Percentiles rank a stretch among this genome's conserved stretches.
These are phyloP conservation scores for Calvadosia cruxmelitensis DNA, from an alignment of 30 jellyfish, hydroid and myxozoan species.

Conservation along the genomic window DNA sequence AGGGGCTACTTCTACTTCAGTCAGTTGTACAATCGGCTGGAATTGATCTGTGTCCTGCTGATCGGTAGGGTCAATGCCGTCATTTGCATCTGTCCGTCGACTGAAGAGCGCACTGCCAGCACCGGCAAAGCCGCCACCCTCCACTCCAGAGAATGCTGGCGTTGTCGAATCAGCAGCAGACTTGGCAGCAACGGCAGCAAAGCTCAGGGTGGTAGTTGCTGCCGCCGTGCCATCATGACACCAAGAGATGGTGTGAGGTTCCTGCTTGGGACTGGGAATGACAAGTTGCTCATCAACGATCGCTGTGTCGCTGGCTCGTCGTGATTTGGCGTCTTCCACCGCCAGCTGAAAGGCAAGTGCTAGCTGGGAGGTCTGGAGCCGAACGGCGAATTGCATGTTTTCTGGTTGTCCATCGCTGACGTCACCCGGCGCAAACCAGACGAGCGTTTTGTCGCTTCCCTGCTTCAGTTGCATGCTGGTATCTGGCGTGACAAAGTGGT, in stretches of 20 bases:
- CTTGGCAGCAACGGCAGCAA: neutral
- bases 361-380: slow-evolving; percentile 30
- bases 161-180: neutral
- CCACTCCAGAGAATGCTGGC: neutral
- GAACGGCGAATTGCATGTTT: slow-evolving; percentile 59
- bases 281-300: neutral
- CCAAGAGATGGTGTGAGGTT: neutral
- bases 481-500: slow-evolving; percentile 42
- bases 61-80: neutral
- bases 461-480: slow-evolving; percentile 32
- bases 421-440: slow-evolving; percentile 72
- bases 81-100: neutral
- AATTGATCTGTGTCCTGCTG: slow-evolving; percentile 17
- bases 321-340: neutral
- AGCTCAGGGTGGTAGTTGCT: neutral
- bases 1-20: neutral
- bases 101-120: neutral
- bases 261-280: neutral
- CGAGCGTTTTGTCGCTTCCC: slow-evolving; percentile 37
- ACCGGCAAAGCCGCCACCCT: neutral
- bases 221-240: neutral
- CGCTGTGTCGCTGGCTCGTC: neutral
- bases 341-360: slow-evolving; percentile 9
- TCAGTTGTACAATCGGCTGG: slow-evolving; percentile 30
- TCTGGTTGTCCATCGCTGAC: slow-evolving; percentile 52